phyloP scores from a whole-genome alignment of 1,140 invertebrate species.

The Helicoverpa armigera region DNA sequence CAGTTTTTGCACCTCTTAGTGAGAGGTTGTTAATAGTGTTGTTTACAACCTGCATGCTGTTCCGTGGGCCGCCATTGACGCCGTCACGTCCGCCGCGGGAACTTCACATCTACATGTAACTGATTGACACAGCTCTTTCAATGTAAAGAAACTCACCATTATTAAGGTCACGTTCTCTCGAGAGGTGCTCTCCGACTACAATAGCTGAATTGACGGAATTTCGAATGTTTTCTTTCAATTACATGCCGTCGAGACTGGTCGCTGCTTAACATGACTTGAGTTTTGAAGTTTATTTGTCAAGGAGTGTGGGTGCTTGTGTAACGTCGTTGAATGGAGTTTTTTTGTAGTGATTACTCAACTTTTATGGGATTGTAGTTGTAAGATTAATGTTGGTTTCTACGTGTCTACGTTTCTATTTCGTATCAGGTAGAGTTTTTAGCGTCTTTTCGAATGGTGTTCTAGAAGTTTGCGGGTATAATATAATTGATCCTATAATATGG shows the following conservation, averaged over 20 bases:
- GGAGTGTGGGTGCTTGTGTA: conserved; percentile 26
- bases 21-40: conserved; percentile 77
- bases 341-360: neutral
- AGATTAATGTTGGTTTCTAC: neutral
- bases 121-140: conserved; percentile 68
- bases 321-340: neutral
- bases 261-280: conserved; percentile 43
- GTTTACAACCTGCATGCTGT: conserved; percentile 83
- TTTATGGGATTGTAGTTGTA: neutral
- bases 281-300: conserved; percentile 46
- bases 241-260: conserved; percentile 64
- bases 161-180: conserved; percentile 79
- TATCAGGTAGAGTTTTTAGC: neutral
- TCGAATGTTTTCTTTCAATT: conserved; percentile 77
- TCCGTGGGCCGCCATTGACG: conserved; percentile 72
- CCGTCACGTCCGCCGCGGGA: conserved; percentile 75
- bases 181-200: conserved; percentile 76
- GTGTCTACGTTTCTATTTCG: neutral
- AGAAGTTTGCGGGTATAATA: neutral
- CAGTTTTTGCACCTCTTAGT: conserved; percentile 68
- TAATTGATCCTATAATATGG: too few species aligned
- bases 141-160: conserved; percentile 64
- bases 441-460: neutral
- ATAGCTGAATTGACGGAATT: conserved; percentile 68
- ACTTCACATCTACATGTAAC: conserved; percentile 72